Evolutionary conservation across 2,797 vertebrate species (phyloP).

Genomic region (Pantherophis vulpinus): DNA sequence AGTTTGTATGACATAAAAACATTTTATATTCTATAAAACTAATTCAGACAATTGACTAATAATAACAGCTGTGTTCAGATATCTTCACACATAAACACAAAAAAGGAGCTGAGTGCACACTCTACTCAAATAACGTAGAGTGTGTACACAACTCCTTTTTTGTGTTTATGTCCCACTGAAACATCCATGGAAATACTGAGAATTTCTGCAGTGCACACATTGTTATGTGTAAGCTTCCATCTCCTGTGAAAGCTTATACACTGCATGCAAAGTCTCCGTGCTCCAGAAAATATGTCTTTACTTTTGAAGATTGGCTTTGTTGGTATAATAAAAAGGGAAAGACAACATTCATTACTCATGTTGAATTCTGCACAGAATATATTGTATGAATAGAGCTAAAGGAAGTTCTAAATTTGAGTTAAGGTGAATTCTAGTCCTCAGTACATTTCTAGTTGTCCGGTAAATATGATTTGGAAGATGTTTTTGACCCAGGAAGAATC

Average conservation of each 20-base stretch:
- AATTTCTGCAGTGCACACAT: not conserved
- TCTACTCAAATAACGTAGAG: not conserved
- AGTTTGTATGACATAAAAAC: not conserved
- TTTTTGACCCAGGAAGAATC: not conserved
- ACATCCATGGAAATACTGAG: not conserved
- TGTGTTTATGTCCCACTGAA: not conserved
- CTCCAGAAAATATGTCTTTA: not conserved
- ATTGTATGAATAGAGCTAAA: not conserved
- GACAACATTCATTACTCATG: not conserved
- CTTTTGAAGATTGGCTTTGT: not conserved
- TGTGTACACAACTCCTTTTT: too few relatives aligned
- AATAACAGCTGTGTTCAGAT: not conserved
- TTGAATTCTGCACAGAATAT: not conserved
- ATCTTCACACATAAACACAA: not conserved
- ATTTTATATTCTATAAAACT: slow-evolving; percentile 29
- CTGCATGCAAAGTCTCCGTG: not conserved
- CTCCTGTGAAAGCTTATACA: not conserved
- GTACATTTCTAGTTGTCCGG: not conserved
- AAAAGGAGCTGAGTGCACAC: not conserved
- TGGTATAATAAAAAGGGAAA: not conserved
- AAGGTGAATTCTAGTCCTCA: not conserved
- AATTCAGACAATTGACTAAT: slow-evolving; percentile 29
- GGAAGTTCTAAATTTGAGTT: not conserved
- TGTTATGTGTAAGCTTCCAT: not conserved
- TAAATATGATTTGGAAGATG: not conserved